Base-by-base conservation (phyloP, 2,113 vertebrate genomes). In the Lucifuga dentata region DNA sequence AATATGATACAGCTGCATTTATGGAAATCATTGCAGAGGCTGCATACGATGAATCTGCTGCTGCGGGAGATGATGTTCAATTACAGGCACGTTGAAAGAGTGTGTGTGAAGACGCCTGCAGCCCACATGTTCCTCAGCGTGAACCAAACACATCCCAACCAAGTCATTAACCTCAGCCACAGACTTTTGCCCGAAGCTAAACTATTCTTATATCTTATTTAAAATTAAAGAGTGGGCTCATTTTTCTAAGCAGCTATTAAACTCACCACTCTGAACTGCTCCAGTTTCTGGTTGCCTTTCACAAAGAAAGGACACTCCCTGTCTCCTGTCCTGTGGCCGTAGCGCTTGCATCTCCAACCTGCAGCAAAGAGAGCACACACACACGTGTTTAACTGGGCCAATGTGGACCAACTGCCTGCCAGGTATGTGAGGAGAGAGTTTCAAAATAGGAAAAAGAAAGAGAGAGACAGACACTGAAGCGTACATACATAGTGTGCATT, bases 291-390 rank as follows among this genome's bases (percentile, higher is more conserved):
- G 90, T 99, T 99, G 80, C 97, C 98, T 94, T 97, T 98, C 86
- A 97, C 96, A 87, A 99, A 99, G 92, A 97, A 99, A 0, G 97
- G 97, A 68, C 98, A 99, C 76, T 99, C 98, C 69, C 84, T 93
- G 80, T 99, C 97, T 69, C 97, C 97, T 2, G 96, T 99, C 88
- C 95, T 93, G 92, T 99, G 98, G 84, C 97, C 97, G 1, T 98
- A 99, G 50, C 93, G 92, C 71, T 99, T 99, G 90, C 97, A 99
- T 59, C 97, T 93, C 97, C 98, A 99, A 84, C 98, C 98, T 99
- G 72, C 48, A 20, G 26, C 13, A 40, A 85, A 80, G 64, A 11
- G 79, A 85, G 61, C 17, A 35, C 57, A 63, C 26, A n/a, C 33
- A 40, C 12, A 40, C 38, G 15, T 13, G 15, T 40, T 40, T 35